These are phyloP conservation scores for Saccostrea echinata DNA, from an alignment of 1,140 invertebrate species.

Conservation along the genomic window DNA sequence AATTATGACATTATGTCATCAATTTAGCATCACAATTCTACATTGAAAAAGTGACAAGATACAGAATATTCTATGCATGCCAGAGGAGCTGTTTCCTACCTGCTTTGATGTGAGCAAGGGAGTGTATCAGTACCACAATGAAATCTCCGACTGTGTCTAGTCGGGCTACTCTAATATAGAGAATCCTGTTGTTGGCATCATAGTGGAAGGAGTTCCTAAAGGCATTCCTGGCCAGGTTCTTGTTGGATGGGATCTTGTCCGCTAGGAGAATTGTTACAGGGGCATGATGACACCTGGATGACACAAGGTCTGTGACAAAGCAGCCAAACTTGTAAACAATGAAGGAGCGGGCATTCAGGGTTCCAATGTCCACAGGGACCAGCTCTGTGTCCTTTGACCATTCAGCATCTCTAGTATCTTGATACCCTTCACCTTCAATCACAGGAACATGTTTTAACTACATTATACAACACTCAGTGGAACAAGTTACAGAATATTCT, in stretches of 20 bases:
- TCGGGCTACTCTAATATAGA: constrained; percentile 73
- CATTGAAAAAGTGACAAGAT: too few relatives aligned
- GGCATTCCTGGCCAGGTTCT: constrained; percentile 69
- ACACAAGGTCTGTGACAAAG: constrained; percentile 71
- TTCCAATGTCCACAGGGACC: constrained; percentile 74
- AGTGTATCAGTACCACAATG: constrained; percentile 74
- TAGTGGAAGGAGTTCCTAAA: constrained; percentile 78
- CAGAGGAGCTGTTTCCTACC: constrained; percentile 60
- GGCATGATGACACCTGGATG: constrained; percentile 69
- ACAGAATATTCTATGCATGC: too few relatives aligned
- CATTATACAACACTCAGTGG: neutral
- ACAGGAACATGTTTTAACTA: neutral
- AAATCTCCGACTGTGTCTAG: constrained; percentile 77
- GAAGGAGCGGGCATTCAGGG: constrained; percentile 73
- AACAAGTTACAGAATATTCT: neutral
- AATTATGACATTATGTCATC: too few relatives aligned
- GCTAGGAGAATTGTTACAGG: constrained; percentile 76
- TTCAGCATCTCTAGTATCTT: constrained; percentile 71
- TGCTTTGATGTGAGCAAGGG: constrained; percentile 76
- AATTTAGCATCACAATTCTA: too few relatives aligned
- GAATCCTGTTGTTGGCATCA: constrained; percentile 76
- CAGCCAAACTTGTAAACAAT: constrained; percentile 78
- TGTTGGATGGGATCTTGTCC: constrained; percentile 74
- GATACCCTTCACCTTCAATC: constrained; percentile 70
- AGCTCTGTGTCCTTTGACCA: constrained; percentile 74